Evolutionary conservation across 2,888 invertebrate species (phyloP), one percentile per base, ranked within the genome.

Genomic region (Nysson spinosus): DNA sequence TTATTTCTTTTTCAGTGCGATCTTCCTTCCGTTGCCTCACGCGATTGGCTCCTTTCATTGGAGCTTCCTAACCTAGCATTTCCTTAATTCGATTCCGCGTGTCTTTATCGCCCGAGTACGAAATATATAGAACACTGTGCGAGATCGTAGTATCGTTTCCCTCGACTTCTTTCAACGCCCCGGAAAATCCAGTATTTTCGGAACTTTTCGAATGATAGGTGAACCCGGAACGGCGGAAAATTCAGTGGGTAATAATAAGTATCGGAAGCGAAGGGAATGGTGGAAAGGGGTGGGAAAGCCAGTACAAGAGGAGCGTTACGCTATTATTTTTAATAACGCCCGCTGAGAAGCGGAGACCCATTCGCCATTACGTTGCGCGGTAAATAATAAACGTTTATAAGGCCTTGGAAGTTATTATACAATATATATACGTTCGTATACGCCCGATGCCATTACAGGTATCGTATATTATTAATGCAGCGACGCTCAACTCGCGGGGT

Each of bases 381-480:
- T 86, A 86, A 87, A 86, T 86, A 86, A 86, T 86, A 85, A 87
- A 86, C 85, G 86, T 86, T 87, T 85, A 84, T 82, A 84, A 86
- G 86, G 82, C 86, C 86, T 86, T 86, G 86, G 83, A 84, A 86
- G 85, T 85, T 86, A 87, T 86, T 87, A 85, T 86, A 87, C 85
- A 86, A 86, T 86, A 85, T 86, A n/a, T n/a, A 83, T 83, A 81
- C 79, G 79, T 82, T 78, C 77, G 82, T 84, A 84, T 83, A 85
- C 83, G 83, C 82, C 82, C 84, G 85, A 85, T 85, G 84, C 85
- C 84, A 85, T 85, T 85, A 85, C 83, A 83, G 82, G 79, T 84
- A 85, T 85, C 86, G 85, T 86, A 85, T 86, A 86, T 86, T 87
- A 85, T 86, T 87, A 85, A 87, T 85, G 84, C 86, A 86, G 86